Percentiles rank a stretch among this genome's conserved stretches.
Evolutionary conservation across 2,888 invertebrate species (phyloP).

Genomic region (Drosophila cracens): DNA sequence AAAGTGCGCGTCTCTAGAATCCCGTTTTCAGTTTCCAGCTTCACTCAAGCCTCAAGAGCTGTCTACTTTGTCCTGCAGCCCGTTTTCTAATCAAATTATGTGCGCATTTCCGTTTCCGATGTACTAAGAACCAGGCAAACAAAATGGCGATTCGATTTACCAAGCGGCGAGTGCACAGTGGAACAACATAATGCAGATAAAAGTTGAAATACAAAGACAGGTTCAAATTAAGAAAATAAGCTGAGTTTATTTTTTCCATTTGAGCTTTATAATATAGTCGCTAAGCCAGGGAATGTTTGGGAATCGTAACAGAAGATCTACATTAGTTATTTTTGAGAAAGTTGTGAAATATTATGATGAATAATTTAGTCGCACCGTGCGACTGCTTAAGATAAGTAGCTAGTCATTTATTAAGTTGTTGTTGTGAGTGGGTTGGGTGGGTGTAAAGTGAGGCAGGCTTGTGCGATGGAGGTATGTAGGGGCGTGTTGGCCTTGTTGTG

Average conservation of each 20-base stretch:
- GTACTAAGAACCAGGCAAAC: slow-evolving; percentile 39
- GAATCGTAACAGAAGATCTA: background rate
- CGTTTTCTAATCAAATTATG: slow-evolving; percentile 66
- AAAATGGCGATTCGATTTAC: slow-evolving; percentile 55
- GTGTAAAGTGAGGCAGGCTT: background rate
- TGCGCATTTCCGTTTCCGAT: slow-evolving; percentile 74
- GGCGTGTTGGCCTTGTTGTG: slow-evolving; percentile 24
- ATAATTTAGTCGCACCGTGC: slow-evolving; percentile 17
- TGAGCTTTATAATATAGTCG: background rate
- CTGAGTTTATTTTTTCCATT: background rate
- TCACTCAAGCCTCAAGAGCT: background rate
- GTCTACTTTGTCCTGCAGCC: slow-evolving; percentile 17
- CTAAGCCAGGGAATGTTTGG: background rate
- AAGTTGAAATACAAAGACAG: background rate
- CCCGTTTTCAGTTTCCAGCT: background rate
- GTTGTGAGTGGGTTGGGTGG: slow-evolving; percentile 9
- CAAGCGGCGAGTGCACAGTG: slow-evolving; percentile 35
- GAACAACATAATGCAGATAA: background rate
- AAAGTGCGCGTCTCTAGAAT: slow-evolving; percentile 39
- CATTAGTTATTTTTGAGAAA: background rate
- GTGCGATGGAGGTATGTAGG: background rate
- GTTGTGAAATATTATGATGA: background rate
- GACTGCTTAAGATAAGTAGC: slow-evolving; percentile 29
- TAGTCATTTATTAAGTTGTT: slow-evolving; percentile 51
- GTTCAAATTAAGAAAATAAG: background rate